Conservation (phyloP, 2,888 invertebrate species). For the Clostera curtula region DNA sequence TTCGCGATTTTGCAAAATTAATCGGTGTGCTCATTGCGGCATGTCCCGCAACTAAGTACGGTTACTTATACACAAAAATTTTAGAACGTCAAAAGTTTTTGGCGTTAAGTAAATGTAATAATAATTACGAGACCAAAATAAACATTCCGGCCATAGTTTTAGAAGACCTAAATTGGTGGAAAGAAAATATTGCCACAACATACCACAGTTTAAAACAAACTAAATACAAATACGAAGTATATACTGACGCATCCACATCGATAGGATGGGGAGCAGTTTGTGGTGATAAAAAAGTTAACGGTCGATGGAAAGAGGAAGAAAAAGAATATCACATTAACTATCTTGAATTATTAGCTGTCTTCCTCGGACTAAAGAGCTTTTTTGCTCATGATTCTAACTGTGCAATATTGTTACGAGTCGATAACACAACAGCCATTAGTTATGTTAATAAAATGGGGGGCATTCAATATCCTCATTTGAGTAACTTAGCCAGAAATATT, state of each 20-base stretch:
- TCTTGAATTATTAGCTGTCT: conserved; percentile 5
- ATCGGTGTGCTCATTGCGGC: no score
- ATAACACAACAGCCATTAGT: conserved; percentile 12
- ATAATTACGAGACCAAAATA: conserved; percentile 4
- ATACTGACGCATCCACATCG: conserved; percentile 5
- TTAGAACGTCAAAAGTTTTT: no score
- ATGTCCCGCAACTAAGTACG: no score
- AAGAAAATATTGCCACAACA: neutral
- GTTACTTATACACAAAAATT: no score
- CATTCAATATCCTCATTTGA: conserved; percentile 8
- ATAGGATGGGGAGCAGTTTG: conserved; percentile 7
- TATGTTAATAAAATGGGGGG: conserved; percentile 12
- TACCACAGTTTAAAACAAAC: neutral
- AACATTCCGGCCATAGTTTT: conserved; percentile 1
- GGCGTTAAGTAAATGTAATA: no score
- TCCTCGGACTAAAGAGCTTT: conserved; percentile 5
- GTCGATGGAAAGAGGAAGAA: conserved; percentile 5
- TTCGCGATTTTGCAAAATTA: no score
- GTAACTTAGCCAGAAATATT: conserved; percentile 6
- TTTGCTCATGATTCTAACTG: neutral
- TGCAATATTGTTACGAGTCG: conserved; percentile 5
- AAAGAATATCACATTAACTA: conserved; percentile 4
- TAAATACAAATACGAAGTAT: conserved; percentile 3
- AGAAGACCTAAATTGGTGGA: conserved; percentile 8
- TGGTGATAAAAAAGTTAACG: conserved; percentile 1